Conservation (phyloP, 2,113 vertebrate species). For the Seriola aureovittata region DNA sequence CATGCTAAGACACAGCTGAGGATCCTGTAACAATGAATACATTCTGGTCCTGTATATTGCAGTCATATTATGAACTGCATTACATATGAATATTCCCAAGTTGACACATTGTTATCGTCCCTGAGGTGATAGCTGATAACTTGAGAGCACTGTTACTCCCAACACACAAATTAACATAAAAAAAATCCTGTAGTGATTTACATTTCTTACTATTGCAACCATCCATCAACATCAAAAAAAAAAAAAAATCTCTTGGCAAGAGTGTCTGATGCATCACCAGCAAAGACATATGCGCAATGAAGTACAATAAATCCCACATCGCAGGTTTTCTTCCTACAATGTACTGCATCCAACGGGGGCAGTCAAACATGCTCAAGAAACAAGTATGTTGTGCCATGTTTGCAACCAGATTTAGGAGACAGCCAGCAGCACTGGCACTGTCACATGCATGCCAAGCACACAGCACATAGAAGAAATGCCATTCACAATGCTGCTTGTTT, state of each 20-base stretch:
- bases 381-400: conserved; percentile 4
- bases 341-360: not conserved
- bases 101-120: not conserved
- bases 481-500: conserved; percentile 7
- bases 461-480: not conserved
- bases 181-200: conserved; percentile 8
- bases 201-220: not conserved
- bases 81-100: not conserved
- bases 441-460: conserved; percentile 1
- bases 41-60: not conserved
- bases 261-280: conserved; percentile 25
- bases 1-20: not conserved
- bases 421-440: conserved; percentile 15
- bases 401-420: conserved; percentile 13
- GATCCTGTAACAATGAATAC: not conserved
- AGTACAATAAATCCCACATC: conserved; percentile 19
- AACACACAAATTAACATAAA: not conserved
- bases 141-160: not conserved
- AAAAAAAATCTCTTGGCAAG: conserved; percentile 8
- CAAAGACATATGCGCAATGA: conserved; percentile 17
- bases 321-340: conserved; percentile 6
- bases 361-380: conserved; percentile 4
- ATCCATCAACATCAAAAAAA: conserved; percentile 1
- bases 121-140: not conserved
- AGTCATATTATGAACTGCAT: not conserved